Evolutionary conservation across 2,113 vertebrate genomes (phyloP), one percentile per base, ranked within the genome.

Genomic region (Pyrgilauda ruficollis): DNA sequence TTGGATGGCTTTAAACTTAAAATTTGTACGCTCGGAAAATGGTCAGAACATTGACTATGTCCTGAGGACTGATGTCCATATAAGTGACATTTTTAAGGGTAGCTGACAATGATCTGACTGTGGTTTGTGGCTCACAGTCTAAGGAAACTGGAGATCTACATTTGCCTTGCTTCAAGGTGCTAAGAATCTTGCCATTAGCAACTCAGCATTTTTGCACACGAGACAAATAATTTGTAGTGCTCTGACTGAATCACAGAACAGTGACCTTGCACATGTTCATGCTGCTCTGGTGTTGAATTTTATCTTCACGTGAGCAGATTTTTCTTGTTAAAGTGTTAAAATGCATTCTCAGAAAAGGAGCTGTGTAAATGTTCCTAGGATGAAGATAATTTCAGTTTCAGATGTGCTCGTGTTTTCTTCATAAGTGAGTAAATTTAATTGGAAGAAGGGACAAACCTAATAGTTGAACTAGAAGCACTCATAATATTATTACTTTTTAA

Each of bases 401-500:
- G 76, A 86, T 94, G 31, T 27, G 44, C 49, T 88, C n/a, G 3
- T 93, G 33, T 93, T 56, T 76, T 82, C 63, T 52, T 86, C 50
- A 4, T 70, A 70, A 95, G 63, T 75, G 83, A 93, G 77, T 94
- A 77, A 77, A 84, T 92, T 91, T 96, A 96, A 94, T 95, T 95
- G 72, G 52, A 58, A 90, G 83, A 88, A 59, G 55, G 80, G 90
- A 84, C 56, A 92, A 94, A 92, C 56, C 41, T 93, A 92, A 81
- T 81, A 89, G 88, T 83, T 95, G 81, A 90, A 91, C 67, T 80
- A 72, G 87, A 88, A 95, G 76, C 88, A 75, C 83, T 94, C 93
- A 89, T 94, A 92, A 95, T 90, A 90, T 88, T 96, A 95, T 91
- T 96, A 89, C 82, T 90, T 96, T 88, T 80, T 74, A 86, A 90